Evolutionary conservation across 2,888 invertebrate species (phyloP).

Genomic region (Timema podura): DNA sequence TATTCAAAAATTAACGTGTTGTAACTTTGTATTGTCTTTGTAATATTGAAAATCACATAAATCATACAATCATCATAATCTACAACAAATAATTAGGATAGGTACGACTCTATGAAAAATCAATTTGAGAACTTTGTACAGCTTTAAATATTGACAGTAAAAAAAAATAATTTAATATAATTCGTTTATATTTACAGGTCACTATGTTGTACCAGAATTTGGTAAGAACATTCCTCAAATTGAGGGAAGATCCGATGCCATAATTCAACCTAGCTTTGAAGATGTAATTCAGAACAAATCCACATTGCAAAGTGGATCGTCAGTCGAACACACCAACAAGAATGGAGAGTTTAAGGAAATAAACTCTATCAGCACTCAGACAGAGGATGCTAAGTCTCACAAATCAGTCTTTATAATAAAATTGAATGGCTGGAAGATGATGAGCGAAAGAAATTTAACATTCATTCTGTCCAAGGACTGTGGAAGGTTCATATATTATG

Average conservation of each 20-base stretch:
- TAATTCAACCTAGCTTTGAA: conserved; percentile 46
- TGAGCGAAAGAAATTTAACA: conserved; percentile 18
- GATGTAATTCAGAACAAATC: neutral
- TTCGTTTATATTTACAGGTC: conserved; percentile 45
- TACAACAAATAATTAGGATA: too few species aligned
- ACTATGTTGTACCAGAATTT: conserved; percentile 67
- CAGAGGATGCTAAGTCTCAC: conserved; percentile 46
- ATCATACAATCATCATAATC: too few species aligned
- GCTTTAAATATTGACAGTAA: too few species aligned
- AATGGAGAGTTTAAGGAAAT: conserved; percentile 1
- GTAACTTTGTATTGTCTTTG: too few species aligned
- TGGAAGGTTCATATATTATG: conserved; percentile 40
- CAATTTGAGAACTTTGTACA: too few species aligned
- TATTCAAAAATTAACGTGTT: too few species aligned
- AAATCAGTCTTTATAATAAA: neutral
- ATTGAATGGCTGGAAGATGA: conserved; percentile 16
- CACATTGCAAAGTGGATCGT: neutral
- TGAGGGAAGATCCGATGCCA: conserved; percentile 41
- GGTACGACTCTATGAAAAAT: too few species aligned
- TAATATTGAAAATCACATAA: too few species aligned
- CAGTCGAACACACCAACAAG: conserved; percentile 30
- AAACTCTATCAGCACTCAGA: conserved; percentile 54
- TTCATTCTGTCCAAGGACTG: conserved; percentile 26
- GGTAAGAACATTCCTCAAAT: conserved; percentile 44
- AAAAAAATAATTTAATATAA: too few species aligned